Evolutionary conservation across 2,888 invertebrate genomes (phyloP), one percentile per base, ranked within the genome.

Genomic region (Drosophila prolongata): DNA sequence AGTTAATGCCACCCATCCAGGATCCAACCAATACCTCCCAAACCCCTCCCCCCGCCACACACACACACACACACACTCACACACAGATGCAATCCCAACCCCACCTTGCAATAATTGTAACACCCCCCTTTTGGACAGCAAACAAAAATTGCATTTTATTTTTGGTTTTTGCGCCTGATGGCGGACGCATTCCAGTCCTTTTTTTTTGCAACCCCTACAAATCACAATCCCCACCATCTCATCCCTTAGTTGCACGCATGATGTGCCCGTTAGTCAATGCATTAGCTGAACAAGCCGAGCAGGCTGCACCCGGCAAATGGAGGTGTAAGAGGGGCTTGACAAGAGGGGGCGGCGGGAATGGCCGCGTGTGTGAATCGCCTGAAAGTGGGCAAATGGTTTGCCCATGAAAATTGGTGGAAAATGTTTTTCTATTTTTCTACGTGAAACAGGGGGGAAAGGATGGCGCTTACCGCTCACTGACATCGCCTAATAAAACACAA

Each of bases 61-160:
- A 30, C 14, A 6, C 30, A 5, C 47, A 58, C 19, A 37, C 16
- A n/a, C 44, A 30, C 14, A 6, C 30, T 4, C 47, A 58, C 19
- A 37, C 16, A n/a, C 44, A 9, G n/a, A 14, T 2, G 3, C 37
- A 14, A 13, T 9, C 16, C 42, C 30, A 34, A 47, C 49, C 59
- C 44, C 53, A 46, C 40, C 72, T 62, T 55, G 76, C 77, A 87
- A 80, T 84, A 89, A 84, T 89, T 87, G 85, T 71, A 76, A 76
- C 77, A 60, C 70, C 75, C 65, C 46, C n/a, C 42, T 66, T 66
- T 46, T 35, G 67, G 64, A 80, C 87, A 66, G 79, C 85, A 87
- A 73, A 87, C 78, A 82, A 82, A 87, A 89, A 85, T 90, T 89
- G 77, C 85, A 86, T 86, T 86, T 86, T 89, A 90, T 86, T 89